Percentiles rank a stretch among this genome's conserved stretches.
Conservation (phyloP, 2,888 invertebrate genomes). For the Orchestes rusci region DNA sequence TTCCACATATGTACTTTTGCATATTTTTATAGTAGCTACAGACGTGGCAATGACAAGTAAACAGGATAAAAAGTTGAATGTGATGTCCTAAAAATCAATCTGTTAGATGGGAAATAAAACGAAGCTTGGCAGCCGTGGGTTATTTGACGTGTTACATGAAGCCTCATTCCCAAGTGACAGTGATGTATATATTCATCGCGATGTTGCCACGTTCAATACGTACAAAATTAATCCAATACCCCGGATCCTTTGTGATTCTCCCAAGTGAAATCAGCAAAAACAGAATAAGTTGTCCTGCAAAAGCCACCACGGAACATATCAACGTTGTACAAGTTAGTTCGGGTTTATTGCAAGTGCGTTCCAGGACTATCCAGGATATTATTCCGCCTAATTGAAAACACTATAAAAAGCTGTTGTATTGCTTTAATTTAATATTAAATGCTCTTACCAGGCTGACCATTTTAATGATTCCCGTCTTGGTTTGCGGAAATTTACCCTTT, state of each 20-base stretch:
- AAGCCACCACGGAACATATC: slow-evolving; percentile 14
- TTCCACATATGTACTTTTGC: slow-evolving; percentile 7
- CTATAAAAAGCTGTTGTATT: slow-evolving; percentile 3
- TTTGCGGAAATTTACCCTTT: slow-evolving; percentile 31
- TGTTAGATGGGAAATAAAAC: not conserved
- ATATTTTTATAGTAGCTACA: slow-evolving; percentile 18
- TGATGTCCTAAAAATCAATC: slow-evolving; percentile 22
- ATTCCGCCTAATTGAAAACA: slow-evolving; percentile 22
- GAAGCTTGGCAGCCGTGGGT: not conserved
- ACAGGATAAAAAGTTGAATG: slow-evolving; percentile 18
- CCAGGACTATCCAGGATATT: slow-evolving; percentile 10
- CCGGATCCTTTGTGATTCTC: slow-evolving; percentile 23
- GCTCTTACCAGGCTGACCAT: slow-evolving; percentile 31
- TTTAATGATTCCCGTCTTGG: slow-evolving; percentile 32
- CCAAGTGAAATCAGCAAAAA: slow-evolving; percentile 27
- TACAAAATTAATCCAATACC: slow-evolving; percentile 25
- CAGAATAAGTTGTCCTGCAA: slow-evolving; percentile 21
- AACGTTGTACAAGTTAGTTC: slow-evolving; percentile 23
- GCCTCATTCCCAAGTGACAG: no score
- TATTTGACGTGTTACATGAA: slow-evolving; percentile 1
- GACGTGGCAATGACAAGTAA: slow-evolving; percentile 19
- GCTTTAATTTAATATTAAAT: not conserved
- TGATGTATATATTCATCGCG: no score
- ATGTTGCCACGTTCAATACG: no score
- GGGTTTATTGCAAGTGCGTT: slow-evolving; percentile 15